A percentile compares a stretch with the other conserved stretches of the same genome.
phyloP scores from a whole-genome alignment of 2,113 vertebrate genomes.

The Cephalopterus ornatus region DNA sequence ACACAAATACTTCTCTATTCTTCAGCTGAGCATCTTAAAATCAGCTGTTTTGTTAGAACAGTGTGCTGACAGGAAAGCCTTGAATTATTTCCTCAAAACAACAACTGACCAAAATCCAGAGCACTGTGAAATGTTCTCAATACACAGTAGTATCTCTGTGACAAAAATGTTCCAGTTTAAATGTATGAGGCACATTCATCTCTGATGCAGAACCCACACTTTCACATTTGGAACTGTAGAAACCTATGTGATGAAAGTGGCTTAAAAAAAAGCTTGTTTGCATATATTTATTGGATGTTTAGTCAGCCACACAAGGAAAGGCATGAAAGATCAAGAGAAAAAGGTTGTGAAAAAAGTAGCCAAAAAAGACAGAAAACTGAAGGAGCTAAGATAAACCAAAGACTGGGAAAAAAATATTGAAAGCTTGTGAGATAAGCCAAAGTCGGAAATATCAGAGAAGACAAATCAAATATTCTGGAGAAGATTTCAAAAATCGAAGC shows the following conservation, averaged over 20 bases:
- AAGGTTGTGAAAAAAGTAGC: background rate
- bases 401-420: background rate
- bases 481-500: background rate
- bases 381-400: background rate
- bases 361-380: background rate
- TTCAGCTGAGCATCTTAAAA: background rate
- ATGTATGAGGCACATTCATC: background rate
- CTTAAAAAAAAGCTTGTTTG: background rate
- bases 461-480: background rate
- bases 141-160: background rate
- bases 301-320: background rate
- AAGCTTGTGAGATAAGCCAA: background rate
- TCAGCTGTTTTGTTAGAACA: background rate
- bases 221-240: background rate
- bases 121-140: background rate
- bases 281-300: background rate
- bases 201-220: background rate
- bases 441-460: background rate
- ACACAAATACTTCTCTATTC: background rate
- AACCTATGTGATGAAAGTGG: background rate
- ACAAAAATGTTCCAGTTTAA: background rate
- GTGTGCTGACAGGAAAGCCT: background rate
- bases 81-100: background rate
- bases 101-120: background rate
- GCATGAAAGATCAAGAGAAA: background rate